Evolutionary conservation across 2,797 vertebrate species (phyloP).

Genomic region (Epinephelus awoara): DNA sequence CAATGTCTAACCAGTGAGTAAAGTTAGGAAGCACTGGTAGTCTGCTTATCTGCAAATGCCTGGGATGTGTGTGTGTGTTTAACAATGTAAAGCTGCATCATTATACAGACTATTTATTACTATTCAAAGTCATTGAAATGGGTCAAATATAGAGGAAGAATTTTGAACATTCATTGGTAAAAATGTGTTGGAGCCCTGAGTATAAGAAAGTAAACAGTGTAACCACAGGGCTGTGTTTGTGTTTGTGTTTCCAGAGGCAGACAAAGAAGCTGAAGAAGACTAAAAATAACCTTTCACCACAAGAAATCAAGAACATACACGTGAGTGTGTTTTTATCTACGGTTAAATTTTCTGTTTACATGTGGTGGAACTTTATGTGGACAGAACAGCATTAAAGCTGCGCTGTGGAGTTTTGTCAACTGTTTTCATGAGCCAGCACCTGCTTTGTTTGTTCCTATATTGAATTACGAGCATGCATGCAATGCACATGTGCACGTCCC

Average conservation of each 20-base stretch:
- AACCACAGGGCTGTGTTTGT: conserved; percentile 15
- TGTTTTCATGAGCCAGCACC: conserved; percentile 7
- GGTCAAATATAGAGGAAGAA: too few relatives aligned
- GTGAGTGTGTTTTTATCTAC: conserved; percentile 82
- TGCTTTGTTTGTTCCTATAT: conserved; percentile 23
- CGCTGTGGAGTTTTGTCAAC: not conserved
- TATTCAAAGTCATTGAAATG: too few relatives aligned
- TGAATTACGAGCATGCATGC: conserved; percentile 12
- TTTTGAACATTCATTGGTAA: too few relatives aligned
- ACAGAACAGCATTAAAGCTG: conserved; percentile 1
- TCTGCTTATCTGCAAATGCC: too few relatives aligned
- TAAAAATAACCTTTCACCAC: conserved; percentile 88
- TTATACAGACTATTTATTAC: too few relatives aligned
- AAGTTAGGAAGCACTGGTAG: too few relatives aligned
- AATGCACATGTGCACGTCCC: not conserved
- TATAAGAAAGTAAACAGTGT: not conserved
- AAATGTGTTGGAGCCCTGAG: too few relatives aligned
- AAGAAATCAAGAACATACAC: conserved; percentile 94
- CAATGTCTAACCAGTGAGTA: too few relatives aligned
- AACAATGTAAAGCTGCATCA: too few relatives aligned
- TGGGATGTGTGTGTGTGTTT: too few relatives aligned
- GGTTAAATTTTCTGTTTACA: not conserved
- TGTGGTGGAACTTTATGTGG: not conserved
- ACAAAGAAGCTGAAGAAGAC: conserved; percentile 92
- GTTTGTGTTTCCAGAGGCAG: conserved; percentile 86